Conservation (phyloP, 1,140 invertebrate species). For the Pogonognathellus flavescens region DNA sequence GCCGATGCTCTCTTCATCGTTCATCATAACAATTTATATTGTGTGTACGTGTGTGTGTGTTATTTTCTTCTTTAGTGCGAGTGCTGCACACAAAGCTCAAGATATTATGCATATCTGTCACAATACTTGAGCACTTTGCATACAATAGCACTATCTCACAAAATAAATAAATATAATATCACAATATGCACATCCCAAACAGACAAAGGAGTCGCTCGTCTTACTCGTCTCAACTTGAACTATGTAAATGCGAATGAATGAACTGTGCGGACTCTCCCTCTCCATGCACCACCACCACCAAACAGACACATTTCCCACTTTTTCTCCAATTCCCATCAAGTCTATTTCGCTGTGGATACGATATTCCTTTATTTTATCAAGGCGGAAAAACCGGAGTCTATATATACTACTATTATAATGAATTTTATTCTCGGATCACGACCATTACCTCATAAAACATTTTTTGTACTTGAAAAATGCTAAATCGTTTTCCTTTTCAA, state of each 20-base stretch:
- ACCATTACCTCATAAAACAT: background rate
- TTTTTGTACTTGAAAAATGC: no score
- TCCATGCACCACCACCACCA: no score
- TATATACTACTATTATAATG: background rate
- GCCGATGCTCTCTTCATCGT: background rate
- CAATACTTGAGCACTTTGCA: constrained; percentile 22
- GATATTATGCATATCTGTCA: constrained; percentile 8
- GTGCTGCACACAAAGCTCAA: background rate
- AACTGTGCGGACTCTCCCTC: no score
- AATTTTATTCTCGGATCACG: background rate
- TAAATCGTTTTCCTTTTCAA: no score
- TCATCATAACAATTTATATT: background rate
- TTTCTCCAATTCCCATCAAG: no score
- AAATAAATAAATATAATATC: background rate
- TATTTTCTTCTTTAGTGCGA: background rate
- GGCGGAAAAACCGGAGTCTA: background rate
- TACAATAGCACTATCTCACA: no score
- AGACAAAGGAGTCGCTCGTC: no score
- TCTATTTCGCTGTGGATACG: no score
- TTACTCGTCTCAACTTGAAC: no score
- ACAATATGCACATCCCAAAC: background rate
- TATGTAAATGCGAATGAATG: no score
- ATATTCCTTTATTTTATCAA: background rate
- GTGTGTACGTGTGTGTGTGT: constrained; percentile 6
- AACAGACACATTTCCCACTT: no score